phyloP scores from a whole-genome alignment of 2,888 invertebrate genomes.

The Diarsia rubi region DNA sequence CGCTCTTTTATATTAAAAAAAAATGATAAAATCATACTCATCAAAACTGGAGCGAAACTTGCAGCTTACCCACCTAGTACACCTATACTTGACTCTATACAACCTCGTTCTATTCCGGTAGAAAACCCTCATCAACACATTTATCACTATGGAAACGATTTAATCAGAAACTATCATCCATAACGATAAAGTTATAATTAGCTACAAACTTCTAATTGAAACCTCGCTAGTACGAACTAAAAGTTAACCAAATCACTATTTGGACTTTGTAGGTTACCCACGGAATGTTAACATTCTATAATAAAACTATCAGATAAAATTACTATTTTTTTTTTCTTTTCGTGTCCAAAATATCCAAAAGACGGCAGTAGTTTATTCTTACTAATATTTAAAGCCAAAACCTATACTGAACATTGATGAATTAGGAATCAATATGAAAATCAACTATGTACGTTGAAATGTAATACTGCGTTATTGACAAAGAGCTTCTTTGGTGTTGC shows the following conservation, averaged over 20 bases:
- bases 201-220: slow-evolving; percentile 55
- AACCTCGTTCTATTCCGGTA: background rate
- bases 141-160: slow-evolving; percentile 38
- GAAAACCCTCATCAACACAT: slow-evolving; percentile 28
- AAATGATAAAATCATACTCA: too few species aligned
- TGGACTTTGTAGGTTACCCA: slow-evolving; percentile 6
- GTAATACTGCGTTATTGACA: too few species aligned
- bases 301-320: background rate
- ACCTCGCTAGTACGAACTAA: slow-evolving; percentile 19
- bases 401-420: too few species aligned
- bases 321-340: background rate
- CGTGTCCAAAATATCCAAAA: background rate
- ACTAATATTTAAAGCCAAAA: too few species aligned
- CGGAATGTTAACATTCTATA: background rate
- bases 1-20: too few species aligned
- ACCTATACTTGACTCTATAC: background rate
- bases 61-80: background rate
- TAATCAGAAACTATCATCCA: slow-evolving; percentile 36
- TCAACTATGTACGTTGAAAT: too few species aligned
- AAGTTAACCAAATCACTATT: slow-evolving; percentile 27
- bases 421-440: too few species aligned
- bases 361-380: background rate
- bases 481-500: too few species aligned
- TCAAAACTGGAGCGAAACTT: background rate
- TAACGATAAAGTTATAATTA: slow-evolving; percentile 53